Percentiles rank a stretch among this genome's conserved stretches.
Evolutionary conservation across 2,797 vertebrate genomes (phyloP).

Genomic region (Phoeniculus purpureus): DNA sequence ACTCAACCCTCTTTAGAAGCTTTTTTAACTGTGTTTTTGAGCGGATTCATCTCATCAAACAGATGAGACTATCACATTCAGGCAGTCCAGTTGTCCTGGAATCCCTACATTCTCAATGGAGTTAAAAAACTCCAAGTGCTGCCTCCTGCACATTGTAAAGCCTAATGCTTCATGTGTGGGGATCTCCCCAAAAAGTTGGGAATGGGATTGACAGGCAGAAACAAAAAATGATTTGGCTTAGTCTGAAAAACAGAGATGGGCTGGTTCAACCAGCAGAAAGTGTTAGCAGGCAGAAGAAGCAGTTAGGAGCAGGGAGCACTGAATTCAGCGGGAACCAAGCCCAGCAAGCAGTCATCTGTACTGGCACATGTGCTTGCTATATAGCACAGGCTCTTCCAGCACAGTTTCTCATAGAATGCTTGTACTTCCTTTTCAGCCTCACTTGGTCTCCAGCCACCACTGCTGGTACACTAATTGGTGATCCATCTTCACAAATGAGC

Average conservation of each 20-base stretch:
- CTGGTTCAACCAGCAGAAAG: not conserved
- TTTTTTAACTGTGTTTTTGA: no score
- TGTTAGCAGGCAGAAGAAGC: not conserved
- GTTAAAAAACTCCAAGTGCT: not conserved
- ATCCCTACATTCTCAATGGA: not conserved
- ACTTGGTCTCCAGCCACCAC: not conserved
- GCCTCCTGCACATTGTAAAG: not conserved
- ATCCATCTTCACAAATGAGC: not conserved
- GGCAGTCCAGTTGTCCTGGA: not conserved
- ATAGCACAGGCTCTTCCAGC: rapidly evolving
- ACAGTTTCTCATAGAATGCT: rapidly evolving
- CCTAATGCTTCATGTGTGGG: rapidly evolving
- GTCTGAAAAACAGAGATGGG: rapidly evolving
- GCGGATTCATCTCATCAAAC: no score
- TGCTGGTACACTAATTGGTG: not conserved
- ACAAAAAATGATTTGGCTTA: not conserved
- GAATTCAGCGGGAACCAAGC: not conserved
- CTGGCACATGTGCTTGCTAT: rapidly evolving
- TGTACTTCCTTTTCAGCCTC: not conserved
- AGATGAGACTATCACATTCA: not conserved
- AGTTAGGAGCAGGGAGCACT: not conserved
- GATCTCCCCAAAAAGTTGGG: not conserved
- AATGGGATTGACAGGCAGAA: not conserved
- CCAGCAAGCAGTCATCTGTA: not conserved
- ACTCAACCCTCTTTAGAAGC: no score